Evolutionary conservation across 2,888 invertebrate genomes (phyloP).

Genomic region (Eupithecia inturbata): DNA sequence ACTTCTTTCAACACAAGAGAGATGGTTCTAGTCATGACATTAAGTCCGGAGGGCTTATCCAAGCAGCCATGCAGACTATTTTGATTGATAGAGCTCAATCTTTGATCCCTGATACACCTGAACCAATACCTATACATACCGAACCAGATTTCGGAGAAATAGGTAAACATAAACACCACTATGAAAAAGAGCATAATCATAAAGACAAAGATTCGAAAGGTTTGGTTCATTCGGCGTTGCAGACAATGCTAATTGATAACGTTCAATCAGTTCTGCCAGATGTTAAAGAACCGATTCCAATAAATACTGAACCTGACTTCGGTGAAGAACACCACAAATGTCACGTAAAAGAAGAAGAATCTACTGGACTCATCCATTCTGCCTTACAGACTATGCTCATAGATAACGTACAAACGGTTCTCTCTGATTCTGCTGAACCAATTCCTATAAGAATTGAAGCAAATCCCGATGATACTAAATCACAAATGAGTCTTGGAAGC

Average conservation of each 20-base stretch:
- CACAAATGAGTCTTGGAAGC: slow-evolving; percentile 21
- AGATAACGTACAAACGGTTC: slow-evolving; percentile 46
- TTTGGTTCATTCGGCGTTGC: slow-evolving; percentile 48
- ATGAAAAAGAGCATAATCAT: slow-evolving; percentile 20
- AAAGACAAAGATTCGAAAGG: slow-evolving; percentile 43
- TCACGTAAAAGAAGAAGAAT: slow-evolving; percentile 37
- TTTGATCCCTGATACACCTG: slow-evolving; percentile 62
- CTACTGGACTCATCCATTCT: slow-evolving; percentile 43
- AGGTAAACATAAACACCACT: slow-evolving; percentile 37
- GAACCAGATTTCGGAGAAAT: slow-evolving; percentile 45
- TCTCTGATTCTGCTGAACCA: slow-evolving; percentile 39
- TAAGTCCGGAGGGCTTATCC: slow-evolving; percentile 68
- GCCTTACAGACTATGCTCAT: slow-evolving; percentile 41
- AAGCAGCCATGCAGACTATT: slow-evolving; percentile 81
- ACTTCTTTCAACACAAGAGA: slow-evolving; percentile 33
- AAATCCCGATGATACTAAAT: slow-evolving; percentile 17
- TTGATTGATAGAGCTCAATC: slow-evolving; percentile 79
- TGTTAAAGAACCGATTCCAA: slow-evolving; percentile 36
- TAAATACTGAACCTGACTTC: slow-evolving; percentile 30
- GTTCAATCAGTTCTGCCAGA: slow-evolving; percentile 43
- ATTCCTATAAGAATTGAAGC: slow-evolving; percentile 34
- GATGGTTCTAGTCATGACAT: slow-evolving; percentile 40
- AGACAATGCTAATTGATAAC: slow-evolving; percentile 45
- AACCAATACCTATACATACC: slow-evolving; percentile 43
- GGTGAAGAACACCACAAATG: slow-evolving; percentile 20